Evolutionary conservation across 2,888 invertebrate genomes (phyloP).

Genomic region (Eupithecia abbreviata): DNA sequence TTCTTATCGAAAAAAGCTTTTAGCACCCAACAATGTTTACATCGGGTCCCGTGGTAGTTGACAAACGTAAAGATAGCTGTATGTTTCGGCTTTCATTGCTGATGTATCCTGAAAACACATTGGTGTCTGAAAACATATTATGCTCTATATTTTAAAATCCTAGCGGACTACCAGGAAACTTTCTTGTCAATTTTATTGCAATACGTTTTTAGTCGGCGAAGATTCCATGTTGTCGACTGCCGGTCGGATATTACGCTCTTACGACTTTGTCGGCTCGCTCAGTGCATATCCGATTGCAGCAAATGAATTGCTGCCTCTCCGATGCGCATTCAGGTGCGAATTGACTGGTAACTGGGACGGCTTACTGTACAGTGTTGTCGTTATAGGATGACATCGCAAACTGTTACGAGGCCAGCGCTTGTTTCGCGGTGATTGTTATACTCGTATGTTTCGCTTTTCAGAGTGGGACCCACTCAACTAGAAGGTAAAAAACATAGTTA

Average conservation of each 20-base stretch:
- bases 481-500: neutral
- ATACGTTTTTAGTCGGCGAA: neutral
- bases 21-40: slow-evolving; percentile 7
- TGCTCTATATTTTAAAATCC: neutral
- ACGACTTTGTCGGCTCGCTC: slow-evolving; percentile 69
- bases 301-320: slow-evolving; percentile 72
- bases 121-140: neutral
- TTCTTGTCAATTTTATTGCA: neutral
- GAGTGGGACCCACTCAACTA: neutral
- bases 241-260: slow-evolving; percentile 80
- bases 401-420: slow-evolving; percentile 29
- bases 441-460: slow-evolving; percentile 11
- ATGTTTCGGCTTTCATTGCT: neutral
- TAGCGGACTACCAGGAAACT: neutral
- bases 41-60: neutral
- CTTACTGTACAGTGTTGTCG: slow-evolving; percentile 41
- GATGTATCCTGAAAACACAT: neutral
- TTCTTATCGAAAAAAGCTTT: slow-evolving; percentile 8
- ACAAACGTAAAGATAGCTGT: slow-evolving; percentile 1
- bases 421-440: slow-evolving; percentile 25
- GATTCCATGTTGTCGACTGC: slow-evolving; percentile 37
- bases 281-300: slow-evolving; percentile 81
- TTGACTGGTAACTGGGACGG: slow-evolving; percentile 50
- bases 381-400: slow-evolving; percentile 32
- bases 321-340: slow-evolving; percentile 55